Percentiles rank a stretch among this genome's conserved stretches.
Conservation (phyloP, 1,140 invertebrate species). For the Metopolophium dirhodum region DNA sequence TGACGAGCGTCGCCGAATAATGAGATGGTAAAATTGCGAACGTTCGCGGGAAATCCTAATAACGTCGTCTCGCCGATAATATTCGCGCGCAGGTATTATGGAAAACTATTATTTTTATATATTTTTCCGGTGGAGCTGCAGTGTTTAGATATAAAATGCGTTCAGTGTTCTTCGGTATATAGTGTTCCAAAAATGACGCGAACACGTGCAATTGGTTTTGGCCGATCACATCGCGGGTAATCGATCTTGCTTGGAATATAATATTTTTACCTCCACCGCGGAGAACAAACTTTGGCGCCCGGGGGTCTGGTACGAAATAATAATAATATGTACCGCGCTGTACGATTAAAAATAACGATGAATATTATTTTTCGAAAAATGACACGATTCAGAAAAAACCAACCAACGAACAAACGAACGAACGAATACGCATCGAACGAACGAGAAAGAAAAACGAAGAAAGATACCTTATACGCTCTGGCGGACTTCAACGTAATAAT, state of each 20-base stretch:
- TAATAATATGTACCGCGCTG: not conserved
- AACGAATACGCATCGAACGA: too few species aligned
- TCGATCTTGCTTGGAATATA: not conserved
- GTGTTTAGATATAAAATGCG: not conserved
- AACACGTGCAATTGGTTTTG: not conserved
- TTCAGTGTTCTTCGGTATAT: not conserved
- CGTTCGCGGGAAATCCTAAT: slow-evolving; percentile 3
- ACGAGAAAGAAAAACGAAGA: not conserved
- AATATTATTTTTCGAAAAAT: too few species aligned
- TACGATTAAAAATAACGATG: not conserved
- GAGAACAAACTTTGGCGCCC: not conserved
- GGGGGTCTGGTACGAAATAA: not conserved
- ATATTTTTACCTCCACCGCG: not conserved
- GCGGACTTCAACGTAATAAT: not conserved
- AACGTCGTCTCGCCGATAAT: not conserved
- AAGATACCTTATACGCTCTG: not conserved
- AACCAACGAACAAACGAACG: too few species aligned
- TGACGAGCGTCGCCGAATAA: not conserved
- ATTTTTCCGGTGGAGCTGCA: not conserved
- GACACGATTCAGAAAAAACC: too few species aligned
- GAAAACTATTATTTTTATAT: not conserved
- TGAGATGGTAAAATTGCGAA: slow-evolving; percentile 1
- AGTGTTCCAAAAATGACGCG: not conserved
- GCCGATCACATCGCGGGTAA: not conserved
- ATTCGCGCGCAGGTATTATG: not conserved